A percentile compares a stretch with the other conserved stretches of the same genome.
These are phyloP conservation scores for Amphipyra berbera DNA, from an alignment of 2,888 invertebrate species.

Conservation along the genomic window DNA sequence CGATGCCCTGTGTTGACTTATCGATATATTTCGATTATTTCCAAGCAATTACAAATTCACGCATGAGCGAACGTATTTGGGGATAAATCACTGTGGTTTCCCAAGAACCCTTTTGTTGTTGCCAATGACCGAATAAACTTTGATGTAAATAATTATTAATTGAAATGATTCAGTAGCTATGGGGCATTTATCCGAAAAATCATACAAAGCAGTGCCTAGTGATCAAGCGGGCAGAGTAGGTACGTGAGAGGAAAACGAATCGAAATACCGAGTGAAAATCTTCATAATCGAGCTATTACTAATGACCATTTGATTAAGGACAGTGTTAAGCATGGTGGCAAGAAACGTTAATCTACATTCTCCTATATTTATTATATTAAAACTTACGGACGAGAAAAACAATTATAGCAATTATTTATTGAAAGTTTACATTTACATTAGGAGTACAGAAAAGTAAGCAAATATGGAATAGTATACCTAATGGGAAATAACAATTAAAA, in stretches of 20 bases:
- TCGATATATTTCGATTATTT: slow-evolving; percentile 49
- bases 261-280: slow-evolving; percentile 14
- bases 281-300: slow-evolving; percentile 20
- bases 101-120: neutral
- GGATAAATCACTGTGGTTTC: slow-evolving; percentile 25
- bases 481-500: no score
- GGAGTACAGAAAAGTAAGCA: no score
- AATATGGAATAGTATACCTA: no score
- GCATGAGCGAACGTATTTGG: slow-evolving; percentile 26
- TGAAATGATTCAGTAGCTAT: slow-evolving; percentile 9
- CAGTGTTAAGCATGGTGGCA: no score
- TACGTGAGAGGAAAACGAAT: slow-evolving; percentile 36
- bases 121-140: slow-evolving; percentile 13
- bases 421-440: no score
- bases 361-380: no score
- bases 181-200: slow-evolving; percentile 24
- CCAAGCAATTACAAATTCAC: slow-evolving; percentile 42
- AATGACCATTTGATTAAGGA: slow-evolving; percentile 18
- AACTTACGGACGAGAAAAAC: no score
- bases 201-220: slow-evolving; percentile 6
- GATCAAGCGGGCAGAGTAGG: slow-evolving; percentile 19
- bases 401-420: no score
- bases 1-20: slow-evolving; percentile 13
- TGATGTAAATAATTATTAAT: slow-evolving; percentile 19
- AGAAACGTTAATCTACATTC: neutral